Evolutionary conservation across 2,888 invertebrate genomes (phyloP).

Genomic region (Melinaea marsaeus): DNA sequence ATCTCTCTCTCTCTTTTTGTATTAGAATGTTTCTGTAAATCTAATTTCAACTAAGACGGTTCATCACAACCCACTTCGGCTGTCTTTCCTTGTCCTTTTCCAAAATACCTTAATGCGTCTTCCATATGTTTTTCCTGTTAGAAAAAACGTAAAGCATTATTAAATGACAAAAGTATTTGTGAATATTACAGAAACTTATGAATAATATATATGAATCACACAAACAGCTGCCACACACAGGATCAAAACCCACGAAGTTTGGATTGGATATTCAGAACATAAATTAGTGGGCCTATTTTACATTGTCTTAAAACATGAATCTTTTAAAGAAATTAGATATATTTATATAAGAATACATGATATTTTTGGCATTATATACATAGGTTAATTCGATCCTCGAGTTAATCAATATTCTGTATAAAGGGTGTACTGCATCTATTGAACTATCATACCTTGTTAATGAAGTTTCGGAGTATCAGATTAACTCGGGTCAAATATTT

Average conservation of each 20-base stretch:
- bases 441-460: constrained; percentile 25
- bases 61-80: constrained; percentile 54
- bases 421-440: not conserved
- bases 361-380: not conserved
- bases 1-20: not conserved
- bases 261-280: too few relatives aligned
- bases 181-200: too few relatives aligned
- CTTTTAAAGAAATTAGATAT: too few relatives aligned
- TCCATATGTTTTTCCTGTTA: constrained; percentile 81
- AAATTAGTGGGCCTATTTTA: too few relatives aligned
- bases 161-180: too few relatives aligned
- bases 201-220: too few relatives aligned
- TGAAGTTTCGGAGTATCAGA: constrained; percentile 23
- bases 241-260: too few relatives aligned
- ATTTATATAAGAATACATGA: too few relatives aligned
- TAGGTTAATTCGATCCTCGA: not conserved
- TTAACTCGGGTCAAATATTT: constrained; percentile 23
- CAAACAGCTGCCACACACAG: too few relatives aligned
- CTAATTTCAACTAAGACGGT: constrained; percentile 49
- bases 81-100: constrained; percentile 71
- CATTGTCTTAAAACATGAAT: too few relatives aligned
- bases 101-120: constrained; percentile 80
- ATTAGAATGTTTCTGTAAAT: constrained; percentile 14
- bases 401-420: not conserved
- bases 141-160: constrained; percentile 9